Conservation (phyloP, 2,113 vertebrate genomes). For the Misgurnus mizolepis region DNA sequence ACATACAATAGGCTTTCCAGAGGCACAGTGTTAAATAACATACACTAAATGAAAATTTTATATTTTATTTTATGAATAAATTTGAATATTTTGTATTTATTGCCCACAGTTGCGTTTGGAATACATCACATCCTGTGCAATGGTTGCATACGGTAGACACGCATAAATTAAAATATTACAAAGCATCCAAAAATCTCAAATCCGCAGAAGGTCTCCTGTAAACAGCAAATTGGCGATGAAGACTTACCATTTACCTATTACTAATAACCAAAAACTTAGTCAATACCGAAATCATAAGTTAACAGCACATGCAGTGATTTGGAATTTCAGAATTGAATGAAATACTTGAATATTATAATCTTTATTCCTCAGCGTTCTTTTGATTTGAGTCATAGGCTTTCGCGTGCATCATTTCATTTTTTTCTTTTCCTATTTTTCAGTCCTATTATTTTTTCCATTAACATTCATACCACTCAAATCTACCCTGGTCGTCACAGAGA, state of each 20-base stretch:
- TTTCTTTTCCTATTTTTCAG: conserved; percentile 15
- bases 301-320: not conserved
- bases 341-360: not conserved
- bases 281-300: not conserved
- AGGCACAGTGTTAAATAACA: no score
- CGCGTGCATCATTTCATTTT: conserved; percentile 25
- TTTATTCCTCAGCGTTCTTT: not conserved
- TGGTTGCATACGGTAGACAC: no score
- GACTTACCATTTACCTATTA: not conserved
- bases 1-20: no score
- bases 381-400: not conserved
- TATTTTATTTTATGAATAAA: no score
- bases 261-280: not conserved
- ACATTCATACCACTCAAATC: conserved; percentile 33
- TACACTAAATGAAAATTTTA: no score
- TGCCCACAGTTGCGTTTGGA: no score
- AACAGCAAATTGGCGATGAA: no score
- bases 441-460: conserved; percentile 21
- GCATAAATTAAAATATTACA: no score
- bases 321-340: not conserved
- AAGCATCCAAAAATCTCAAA: not conserved
- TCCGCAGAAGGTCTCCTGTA: not conserved
- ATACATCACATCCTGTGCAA: no score
- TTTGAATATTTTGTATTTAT: no score
- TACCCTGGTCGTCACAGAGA: conserved; percentile 35